Percentiles rank a stretch among this genome's conserved stretches.
Conservation (phyloP, 2,797 vertebrate species). For the Pyrocephalus nanus region DNA sequence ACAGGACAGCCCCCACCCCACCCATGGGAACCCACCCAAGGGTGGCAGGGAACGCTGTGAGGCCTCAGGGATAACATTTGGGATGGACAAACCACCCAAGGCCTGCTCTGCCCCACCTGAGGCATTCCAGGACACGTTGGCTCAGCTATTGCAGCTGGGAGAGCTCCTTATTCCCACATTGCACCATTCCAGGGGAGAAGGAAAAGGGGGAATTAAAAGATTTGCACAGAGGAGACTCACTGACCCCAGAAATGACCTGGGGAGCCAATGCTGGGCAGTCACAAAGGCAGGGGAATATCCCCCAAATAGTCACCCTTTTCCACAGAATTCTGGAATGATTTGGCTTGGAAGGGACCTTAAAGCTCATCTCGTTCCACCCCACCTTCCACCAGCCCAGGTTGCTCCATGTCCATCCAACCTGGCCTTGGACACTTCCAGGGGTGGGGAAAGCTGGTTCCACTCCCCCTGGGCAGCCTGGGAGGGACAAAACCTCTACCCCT, state of each 20-base stretch:
- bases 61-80: too few species aligned
- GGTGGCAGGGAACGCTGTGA: too few species aligned
- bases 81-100: too few species aligned
- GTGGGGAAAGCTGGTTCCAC: not conserved
- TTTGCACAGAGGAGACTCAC: not conserved
- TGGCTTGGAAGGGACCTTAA: not conserved
- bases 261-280: not conserved
- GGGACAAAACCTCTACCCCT: not conserved
- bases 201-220: not conserved
- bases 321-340: not conserved
- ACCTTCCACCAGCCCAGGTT: not conserved
- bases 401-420: not conserved
- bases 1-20: too few species aligned
- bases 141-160: not conserved
- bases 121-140: rapidly evolving
- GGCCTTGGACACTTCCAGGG: not conserved
- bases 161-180: not conserved
- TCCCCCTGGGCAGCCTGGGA: not conserved
- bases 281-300: not conserved
- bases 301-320: not conserved
- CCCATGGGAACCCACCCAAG: too few species aligned
- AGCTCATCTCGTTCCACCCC: not conserved
- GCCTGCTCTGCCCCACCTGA: not conserved
- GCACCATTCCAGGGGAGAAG: not conserved
- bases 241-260: not conserved